Evolutionary conservation across 2,113 vertebrate genomes (phyloP).

Genomic region (Myiopsitta monachus): DNA sequence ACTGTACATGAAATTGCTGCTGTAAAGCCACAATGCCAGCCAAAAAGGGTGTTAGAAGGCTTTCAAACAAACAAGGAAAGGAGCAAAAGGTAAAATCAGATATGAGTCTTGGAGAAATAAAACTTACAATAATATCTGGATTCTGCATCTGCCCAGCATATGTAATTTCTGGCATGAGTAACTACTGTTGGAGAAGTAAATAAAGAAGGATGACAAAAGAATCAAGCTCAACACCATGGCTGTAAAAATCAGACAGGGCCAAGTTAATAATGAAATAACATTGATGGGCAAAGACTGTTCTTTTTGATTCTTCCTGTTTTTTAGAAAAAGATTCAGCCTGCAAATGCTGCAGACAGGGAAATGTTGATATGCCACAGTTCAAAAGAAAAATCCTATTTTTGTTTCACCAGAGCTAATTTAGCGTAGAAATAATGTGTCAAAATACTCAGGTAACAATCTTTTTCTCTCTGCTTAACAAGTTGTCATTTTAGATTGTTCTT

Average conservation of each 20-base stretch:
- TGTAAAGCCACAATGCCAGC: neutral
- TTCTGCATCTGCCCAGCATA: slow-evolving; percentile 52
- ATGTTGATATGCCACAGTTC: neutral
- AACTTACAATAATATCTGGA: slow-evolving; percentile 35
- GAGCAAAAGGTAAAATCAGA: slow-evolving; percentile 32
- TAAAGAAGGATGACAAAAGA: slow-evolving; percentile 47
- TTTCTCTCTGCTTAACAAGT: neutral
- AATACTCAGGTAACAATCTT: neutral
- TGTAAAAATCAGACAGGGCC: slow-evolving; percentile 22
- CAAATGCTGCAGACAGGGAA: neutral
- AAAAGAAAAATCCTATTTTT: neutral
- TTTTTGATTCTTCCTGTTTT: neutral
- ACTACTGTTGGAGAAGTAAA: slow-evolving; percentile 36
- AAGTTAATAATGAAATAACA: slow-evolving; percentile 36
- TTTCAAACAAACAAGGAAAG: neutral
- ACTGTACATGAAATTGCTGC: neutral
- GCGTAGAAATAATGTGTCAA: neutral
- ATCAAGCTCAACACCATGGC: neutral
- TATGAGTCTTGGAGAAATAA: slow-evolving; percentile 3
- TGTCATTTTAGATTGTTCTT: neutral
- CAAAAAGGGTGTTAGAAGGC: neutral
- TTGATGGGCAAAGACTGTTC: neutral
- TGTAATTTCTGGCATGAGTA: slow-evolving; percentile 59
- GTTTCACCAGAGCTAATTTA: neutral
- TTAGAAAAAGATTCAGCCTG: neutral